Evolutionary conservation across 2,797 vertebrate species (phyloP).

Genomic region (Oryzias dopingdopingensis): DNA sequence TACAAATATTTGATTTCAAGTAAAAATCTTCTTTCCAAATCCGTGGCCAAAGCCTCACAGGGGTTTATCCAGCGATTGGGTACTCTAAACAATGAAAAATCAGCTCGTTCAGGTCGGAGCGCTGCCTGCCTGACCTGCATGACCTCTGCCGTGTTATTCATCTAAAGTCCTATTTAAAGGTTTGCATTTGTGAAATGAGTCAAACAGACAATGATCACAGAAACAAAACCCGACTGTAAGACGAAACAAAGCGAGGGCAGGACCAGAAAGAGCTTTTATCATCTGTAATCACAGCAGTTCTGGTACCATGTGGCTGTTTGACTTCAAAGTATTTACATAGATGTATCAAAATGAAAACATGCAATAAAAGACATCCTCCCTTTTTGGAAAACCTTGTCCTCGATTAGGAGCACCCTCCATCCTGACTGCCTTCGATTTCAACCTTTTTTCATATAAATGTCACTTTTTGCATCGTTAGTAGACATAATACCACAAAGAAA

Average conservation of each 20-base stretch:
- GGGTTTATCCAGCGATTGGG: conserved; percentile 2
- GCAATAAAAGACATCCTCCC: too few relatives aligned
- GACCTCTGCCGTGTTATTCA: background rate
- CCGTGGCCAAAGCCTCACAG: background rate
- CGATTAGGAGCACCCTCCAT: too few relatives aligned
- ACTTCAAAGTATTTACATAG: too few relatives aligned
- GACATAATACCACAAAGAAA: too few relatives aligned
- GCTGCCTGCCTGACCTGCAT: background rate
- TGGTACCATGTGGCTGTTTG: too few relatives aligned
- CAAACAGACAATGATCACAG: conserved; percentile 2
- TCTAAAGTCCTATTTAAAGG: conserved; percentile 5
- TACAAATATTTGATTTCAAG: conserved; percentile 2
- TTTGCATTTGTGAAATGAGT: background rate
- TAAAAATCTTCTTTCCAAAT: conserved; percentile 4
- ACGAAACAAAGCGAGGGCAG: background rate
- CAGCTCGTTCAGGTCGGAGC: conserved; percentile 4
- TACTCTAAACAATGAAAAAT: conserved; percentile 5
- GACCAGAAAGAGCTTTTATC: too few relatives aligned
- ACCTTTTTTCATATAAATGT: too few relatives aligned
- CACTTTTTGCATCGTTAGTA: too few relatives aligned
- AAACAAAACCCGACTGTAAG: conserved; percentile 3
- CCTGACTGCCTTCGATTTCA: too few relatives aligned
- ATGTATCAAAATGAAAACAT: too few relatives aligned
- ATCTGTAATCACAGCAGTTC: too few relatives aligned
- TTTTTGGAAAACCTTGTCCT: too few relatives aligned